Percentiles rank a stretch among this genome's conserved stretches.
Conservation (phyloP, 1,140 invertebrate species). For the Scylla paramamosain region DNA sequence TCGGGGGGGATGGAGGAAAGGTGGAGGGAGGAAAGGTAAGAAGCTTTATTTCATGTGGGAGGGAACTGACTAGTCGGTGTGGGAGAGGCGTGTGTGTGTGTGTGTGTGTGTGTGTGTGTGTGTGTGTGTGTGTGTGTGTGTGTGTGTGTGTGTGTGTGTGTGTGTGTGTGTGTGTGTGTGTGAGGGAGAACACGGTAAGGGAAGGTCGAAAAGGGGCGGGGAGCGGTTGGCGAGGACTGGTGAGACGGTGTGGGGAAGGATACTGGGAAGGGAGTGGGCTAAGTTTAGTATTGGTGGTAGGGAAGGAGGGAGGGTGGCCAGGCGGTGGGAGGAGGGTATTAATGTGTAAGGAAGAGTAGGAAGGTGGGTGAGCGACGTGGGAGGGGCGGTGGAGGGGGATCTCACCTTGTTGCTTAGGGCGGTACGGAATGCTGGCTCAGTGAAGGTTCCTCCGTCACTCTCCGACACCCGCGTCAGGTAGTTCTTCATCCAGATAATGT, state of each 20-base stretch:
- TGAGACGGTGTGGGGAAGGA: background rate
- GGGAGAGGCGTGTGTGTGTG: background rate
- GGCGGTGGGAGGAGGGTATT: background rate
- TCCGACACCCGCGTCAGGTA: conserved; percentile 53
- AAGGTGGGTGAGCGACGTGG: background rate
- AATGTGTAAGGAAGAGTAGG: background rate
- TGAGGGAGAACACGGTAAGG: background rate
- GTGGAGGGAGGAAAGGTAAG: no score
- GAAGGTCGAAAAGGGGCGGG: no score
- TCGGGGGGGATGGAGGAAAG: no score
- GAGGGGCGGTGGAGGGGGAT: no score
- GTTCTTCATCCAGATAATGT: conserved; percentile 59
- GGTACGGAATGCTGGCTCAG: conserved; percentile 23
- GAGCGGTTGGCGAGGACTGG: no score
- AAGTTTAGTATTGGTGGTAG: background rate
- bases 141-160: conserved; percentile 31
- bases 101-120: conserved; percentile 37
- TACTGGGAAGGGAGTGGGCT: background rate
- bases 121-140: conserved; percentile 39
- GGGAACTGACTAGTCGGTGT: no score
- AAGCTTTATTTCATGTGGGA: no score
- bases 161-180: background rate
- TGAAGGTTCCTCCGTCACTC: conserved; percentile 58
- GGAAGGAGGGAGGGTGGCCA: background rate
- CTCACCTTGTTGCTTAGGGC: conserved; percentile 68